phyloP scores from a whole-genome alignment of 2,797 vertebrate genomes.

The Helarctos malayanus region DNA sequence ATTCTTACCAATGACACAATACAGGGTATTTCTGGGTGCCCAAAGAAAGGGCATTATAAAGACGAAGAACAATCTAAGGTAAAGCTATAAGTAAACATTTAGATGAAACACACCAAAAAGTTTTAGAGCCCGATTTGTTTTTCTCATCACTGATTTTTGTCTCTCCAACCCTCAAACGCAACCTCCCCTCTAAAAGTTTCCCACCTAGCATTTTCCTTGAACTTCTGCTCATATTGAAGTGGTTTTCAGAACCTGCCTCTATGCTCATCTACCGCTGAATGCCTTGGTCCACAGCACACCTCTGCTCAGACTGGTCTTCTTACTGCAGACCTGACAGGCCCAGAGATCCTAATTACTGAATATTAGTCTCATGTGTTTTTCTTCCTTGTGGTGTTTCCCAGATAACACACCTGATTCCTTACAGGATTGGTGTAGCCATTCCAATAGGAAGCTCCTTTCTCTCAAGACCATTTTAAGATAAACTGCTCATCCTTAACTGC shows the following conservation, averaged over 20 bases:
- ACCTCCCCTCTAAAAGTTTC: neutral
- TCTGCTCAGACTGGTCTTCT: neutral
- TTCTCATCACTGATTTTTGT: neutral
- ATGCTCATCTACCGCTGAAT: neutral
- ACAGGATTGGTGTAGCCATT: neutral
- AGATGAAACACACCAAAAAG: neutral
- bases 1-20: neutral
- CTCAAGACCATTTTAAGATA: constrained; percentile 1
- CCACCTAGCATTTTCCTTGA: neutral
- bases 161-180: neutral
- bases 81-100: neutral
- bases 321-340: neutral
- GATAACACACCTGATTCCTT: neutral
- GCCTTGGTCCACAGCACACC: neutral
- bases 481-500: neutral
- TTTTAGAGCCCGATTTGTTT: neutral
- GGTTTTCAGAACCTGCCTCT: neutral
- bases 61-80: neutral
- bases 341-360: neutral
- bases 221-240: neutral
- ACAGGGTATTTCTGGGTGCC: neutral
- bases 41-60: neutral
- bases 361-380: neutral
- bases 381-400: constrained; percentile 16
- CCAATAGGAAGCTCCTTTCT: neutral